Base-by-base conservation (phyloP, 2,797 vertebrate genomes). In the Anolis apletophallus region DNA sequence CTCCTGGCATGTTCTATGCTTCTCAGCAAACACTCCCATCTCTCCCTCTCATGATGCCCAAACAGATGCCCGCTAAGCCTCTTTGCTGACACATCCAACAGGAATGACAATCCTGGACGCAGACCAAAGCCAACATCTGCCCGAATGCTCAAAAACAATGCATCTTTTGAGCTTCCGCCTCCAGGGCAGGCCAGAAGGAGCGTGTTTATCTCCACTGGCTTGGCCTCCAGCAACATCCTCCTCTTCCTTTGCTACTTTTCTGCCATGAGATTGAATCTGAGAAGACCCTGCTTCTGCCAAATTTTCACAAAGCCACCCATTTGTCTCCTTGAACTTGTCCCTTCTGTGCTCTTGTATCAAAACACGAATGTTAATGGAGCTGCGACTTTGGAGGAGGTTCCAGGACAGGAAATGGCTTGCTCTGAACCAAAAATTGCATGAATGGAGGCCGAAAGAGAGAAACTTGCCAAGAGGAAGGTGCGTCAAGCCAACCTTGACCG, bases 281-380 rank as follows among this genome's bases (percentile, higher is more conserved):
- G 16, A 61, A 61, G 77, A 61, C 32, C 3, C 17, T 9, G 52
- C 1, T 17, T 59, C 73, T 0, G 0, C 1, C 0, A 0, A 52
- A 64, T 26, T 50, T 36, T 34, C 13, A 3, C 57, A 14, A 0
- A 3, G 67, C 36, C 52, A 32, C 55, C 71, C 34, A 0, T 0
- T n/a, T 1, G 23, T 0, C 8, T 1, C 21, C 2, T 1, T 2
- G 10, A 26, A 16, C 54, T 1, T 21, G 0, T 12, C 46, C 23
- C 57, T 29, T 40, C 0, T 0, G 5, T 0, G 3, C 54, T 0
- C 55, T 0, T 55, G 12, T 59, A 17, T 11, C 11, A 12, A 11
- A 64, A 29, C 9, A 64, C 26, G 1, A 64, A 61, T 26, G 23
- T 12, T 59, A 61, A 23, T 61, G 11, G 21, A 26, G 50, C 54